phyloP scores from a whole-genome alignment of 2,113 vertebrate genomes.

The Numenius arquata region DNA sequence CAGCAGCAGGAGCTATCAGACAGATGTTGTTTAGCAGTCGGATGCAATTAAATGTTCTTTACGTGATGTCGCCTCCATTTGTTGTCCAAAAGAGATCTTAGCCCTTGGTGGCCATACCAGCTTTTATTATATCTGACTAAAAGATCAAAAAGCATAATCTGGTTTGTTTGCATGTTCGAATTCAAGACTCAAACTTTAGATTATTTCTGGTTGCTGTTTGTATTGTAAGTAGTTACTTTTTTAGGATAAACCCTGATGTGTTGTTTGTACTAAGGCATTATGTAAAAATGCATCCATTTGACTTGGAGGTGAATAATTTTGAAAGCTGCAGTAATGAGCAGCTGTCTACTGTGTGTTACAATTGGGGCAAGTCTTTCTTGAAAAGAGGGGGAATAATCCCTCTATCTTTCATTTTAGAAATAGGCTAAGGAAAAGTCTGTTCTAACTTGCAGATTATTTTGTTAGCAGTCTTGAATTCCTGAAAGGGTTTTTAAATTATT shows the following conservation, averaged over 20 bases:
- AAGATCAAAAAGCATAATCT: neutral
- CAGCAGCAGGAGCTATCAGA: neutral
- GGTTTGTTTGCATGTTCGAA: neutral
- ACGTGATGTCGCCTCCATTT: neutral
- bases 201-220: neutral
- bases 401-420: neutral
- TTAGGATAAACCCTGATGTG: neutral
- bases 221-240: neutral
- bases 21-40: neutral
- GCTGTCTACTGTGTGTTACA: neutral
- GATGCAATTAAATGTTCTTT: neutral
- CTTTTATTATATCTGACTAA: neutral
- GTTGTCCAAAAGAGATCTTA: neutral
- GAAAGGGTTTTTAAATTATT: neutral
- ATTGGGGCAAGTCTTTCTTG: neutral
- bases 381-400: neutral
- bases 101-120: neutral
- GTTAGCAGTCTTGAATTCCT: neutral
- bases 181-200: neutral
- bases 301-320: neutral
- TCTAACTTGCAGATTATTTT: neutral
- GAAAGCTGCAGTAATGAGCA: neutral
- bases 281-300: neutral
- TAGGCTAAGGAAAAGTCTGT: neutral
- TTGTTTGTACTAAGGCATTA: neutral